These are phyloP conservation scores for Uria lomvia DNA, from an alignment of 2,113 vertebrate genomes.

Conservation along the genomic window DNA sequence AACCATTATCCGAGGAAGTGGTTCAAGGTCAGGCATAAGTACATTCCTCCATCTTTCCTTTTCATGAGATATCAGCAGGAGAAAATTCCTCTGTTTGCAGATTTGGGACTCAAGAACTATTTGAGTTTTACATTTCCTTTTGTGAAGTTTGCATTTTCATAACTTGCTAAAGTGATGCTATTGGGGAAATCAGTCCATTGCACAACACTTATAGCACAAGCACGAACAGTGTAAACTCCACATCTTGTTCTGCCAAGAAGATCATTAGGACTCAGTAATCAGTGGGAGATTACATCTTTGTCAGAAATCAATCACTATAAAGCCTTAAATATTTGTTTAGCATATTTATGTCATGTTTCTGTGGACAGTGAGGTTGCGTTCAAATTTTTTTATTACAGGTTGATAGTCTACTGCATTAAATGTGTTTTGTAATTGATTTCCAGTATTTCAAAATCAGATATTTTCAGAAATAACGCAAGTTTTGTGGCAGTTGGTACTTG, in stretches of 20 bases:
- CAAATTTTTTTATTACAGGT: not conserved
- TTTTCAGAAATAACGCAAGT: not conserved
- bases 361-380: not conserved
- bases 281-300: not conserved
- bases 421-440: not conserved
- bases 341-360: accelerated
- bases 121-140: not conserved
- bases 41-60: not conserved
- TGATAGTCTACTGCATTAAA: not conserved
- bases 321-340: not conserved
- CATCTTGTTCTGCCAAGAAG: accelerated
- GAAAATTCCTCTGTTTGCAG: not conserved
- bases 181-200: not conserved
- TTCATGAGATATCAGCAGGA: not conserved
- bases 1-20: not conserved
- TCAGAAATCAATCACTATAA: not conserved
- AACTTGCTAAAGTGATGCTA: not conserved
- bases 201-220: not conserved
- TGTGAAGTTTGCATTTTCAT: not conserved
- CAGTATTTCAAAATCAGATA: not conserved
- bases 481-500: not conserved
- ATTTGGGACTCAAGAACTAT: not conserved
- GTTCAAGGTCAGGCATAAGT: not conserved
- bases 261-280: not conserved
- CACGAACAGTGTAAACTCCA: not conserved